Evolutionary conservation across 2,797 vertebrate genomes (phyloP).

Genomic region (Coranthus polyacanthus): DNA sequence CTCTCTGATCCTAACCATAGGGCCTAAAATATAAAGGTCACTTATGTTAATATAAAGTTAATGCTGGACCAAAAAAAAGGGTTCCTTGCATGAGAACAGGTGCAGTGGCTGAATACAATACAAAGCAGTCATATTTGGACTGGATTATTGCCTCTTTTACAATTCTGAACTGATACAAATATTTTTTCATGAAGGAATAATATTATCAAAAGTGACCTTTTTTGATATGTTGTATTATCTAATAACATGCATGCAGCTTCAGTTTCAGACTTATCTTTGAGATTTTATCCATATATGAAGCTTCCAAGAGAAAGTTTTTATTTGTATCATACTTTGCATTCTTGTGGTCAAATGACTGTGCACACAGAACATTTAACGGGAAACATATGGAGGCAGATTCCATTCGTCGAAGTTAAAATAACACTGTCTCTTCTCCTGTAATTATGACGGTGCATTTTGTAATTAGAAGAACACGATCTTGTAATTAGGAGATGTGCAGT

Average conservation of each 20-base stretch:
- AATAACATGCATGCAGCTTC: slow-evolving; percentile 71
- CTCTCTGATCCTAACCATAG: slow-evolving; percentile 41
- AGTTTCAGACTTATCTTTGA: slow-evolving; percentile 24
- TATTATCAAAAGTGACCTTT: slow-evolving; percentile 69
- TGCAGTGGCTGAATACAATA: no score
- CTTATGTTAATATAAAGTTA: slow-evolving; percentile 57
- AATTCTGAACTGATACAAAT: neutral
- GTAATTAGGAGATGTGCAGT: neutral
- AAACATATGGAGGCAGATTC: slow-evolving; percentile 20
- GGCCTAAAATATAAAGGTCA: slow-evolving; percentile 64
- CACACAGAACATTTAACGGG: slow-evolving; percentile 12
- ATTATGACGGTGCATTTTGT: slow-evolving; percentile 15
- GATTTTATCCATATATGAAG: slow-evolving; percentile 23
- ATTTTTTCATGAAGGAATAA: neutral
- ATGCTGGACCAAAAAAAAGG: no score
- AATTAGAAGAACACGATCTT: slow-evolving; percentile 8
- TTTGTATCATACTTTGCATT: slow-evolving; percentile 71
- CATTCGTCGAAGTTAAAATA: slow-evolving; percentile 1
- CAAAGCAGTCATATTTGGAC: no score
- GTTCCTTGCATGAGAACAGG: neutral
- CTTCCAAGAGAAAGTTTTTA: slow-evolving; percentile 17
- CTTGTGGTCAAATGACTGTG: slow-evolving; percentile 59
- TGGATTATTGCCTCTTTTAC: neutral
- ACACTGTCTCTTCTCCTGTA: slow-evolving; percentile 3
- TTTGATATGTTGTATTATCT: slow-evolving; percentile 33